Percentiles rank a stretch among this genome's conserved stretches.
phyloP scores from a whole-genome alignment of 2,113 vertebrate genomes.

The Ctenomys sociabilis region DNA sequence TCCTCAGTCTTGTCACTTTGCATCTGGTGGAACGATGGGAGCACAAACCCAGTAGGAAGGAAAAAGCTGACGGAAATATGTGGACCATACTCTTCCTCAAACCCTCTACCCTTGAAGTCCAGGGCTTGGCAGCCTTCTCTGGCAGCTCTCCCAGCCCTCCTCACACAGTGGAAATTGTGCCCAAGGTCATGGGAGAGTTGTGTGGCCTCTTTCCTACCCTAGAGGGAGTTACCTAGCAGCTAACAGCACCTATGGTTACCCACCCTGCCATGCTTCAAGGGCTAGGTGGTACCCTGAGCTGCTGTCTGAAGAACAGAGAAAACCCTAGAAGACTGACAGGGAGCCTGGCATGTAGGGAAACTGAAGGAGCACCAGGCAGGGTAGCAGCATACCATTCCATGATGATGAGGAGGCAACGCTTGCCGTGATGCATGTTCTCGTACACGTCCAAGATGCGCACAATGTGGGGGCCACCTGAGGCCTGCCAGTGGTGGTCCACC shows the following conservation, averaged over 20 bases:
- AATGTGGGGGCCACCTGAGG: conserved; percentile 93
- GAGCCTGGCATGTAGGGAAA: background rate
- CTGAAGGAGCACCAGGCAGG: background rate
- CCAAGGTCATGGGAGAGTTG: background rate
- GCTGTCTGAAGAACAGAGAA: background rate
- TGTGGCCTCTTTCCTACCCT: background rate
- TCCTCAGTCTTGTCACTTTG: background rate
- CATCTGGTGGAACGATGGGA: background rate
- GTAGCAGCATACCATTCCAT: conserved; percentile 94
- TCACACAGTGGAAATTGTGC: background rate
- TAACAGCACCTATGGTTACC: background rate
- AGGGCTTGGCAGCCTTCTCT: background rate
- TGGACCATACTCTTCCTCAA: background rate
- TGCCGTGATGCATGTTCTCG: conserved; percentile 97
- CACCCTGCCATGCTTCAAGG: background rate
- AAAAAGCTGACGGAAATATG: background rate
- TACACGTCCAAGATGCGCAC: conserved; percentile 93
- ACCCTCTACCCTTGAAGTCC: background rate
- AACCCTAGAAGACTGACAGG: background rate
- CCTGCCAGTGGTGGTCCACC: conserved; percentile 95
- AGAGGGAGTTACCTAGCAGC: background rate
- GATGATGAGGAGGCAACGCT: conserved; percentile 97
- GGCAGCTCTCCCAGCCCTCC: background rate
- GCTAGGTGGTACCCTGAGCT: background rate
- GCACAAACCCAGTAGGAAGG: background rate